Percentiles rank a stretch among this genome's conserved stretches.
These are phyloP conservation scores for Perdita meconis DNA, from an alignment of 2,888 invertebrate species.

Conservation along the genomic window DNA sequence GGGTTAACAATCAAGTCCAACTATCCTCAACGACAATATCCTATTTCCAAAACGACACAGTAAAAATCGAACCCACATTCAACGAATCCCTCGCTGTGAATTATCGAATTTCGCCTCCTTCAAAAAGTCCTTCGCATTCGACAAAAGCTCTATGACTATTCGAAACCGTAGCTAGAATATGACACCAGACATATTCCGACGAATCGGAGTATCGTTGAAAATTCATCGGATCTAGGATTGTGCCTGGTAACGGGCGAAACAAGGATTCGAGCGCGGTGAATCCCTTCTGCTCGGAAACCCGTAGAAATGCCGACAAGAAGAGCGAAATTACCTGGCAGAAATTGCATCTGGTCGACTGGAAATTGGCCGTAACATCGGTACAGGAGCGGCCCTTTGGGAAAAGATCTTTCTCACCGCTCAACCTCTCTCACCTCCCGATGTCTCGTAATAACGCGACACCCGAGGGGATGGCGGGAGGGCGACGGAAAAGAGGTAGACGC, in stretches of 20 bases:
- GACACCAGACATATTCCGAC: not conserved
- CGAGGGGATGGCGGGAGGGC: not conserved
- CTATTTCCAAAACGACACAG: not conserved
- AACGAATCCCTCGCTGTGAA: too few species aligned
- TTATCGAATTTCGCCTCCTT: too few species aligned
- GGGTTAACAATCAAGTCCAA: not conserved
- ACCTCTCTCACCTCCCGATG: not conserved
- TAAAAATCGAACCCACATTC: not conserved
- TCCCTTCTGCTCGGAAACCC: not conserved
- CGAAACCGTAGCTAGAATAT: not conserved
- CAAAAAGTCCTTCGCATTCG: too few species aligned
- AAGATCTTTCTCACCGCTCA: conserved; percentile 2
- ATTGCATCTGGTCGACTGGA: conserved; percentile 39
- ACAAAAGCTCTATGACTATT: not conserved
- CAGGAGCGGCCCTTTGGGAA: conserved; percentile 21
- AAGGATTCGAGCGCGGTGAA: not conserved
- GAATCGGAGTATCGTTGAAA: not conserved
- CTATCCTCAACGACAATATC: not conserved
- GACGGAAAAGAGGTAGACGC: not conserved
- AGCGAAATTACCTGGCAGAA: conserved; percentile 27
- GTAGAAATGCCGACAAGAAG: conserved; percentile 20
- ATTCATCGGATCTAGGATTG: not conserved
- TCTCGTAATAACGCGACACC: conserved; percentile 13
- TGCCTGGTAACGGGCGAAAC: not conserved
- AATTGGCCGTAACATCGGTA: conserved; percentile 15